Conservation (phyloP, 2,797 vertebrate species). For the Macrochelys suwanniensis region DNA sequence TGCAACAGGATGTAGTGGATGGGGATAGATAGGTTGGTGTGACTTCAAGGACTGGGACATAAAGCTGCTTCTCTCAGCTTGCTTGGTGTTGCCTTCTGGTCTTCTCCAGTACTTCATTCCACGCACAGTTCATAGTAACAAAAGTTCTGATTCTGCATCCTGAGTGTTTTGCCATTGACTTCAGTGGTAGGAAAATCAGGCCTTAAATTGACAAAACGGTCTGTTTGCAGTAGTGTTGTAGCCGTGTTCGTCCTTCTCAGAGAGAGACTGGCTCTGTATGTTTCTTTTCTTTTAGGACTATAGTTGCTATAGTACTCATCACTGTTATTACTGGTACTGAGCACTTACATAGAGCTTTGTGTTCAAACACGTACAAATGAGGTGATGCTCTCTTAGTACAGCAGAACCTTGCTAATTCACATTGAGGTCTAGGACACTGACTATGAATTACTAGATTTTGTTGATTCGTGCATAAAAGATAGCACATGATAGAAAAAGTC, state of each 20-base stretch:
- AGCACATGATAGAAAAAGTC: neutral
- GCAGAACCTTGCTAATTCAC: neutral
- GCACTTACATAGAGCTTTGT: neutral
- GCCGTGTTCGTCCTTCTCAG: neutral
- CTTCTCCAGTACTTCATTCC: neutral
- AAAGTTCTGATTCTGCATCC: neutral
- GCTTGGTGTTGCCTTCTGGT: neutral
- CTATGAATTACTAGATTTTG: neutral
- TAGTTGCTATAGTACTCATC: neutral
- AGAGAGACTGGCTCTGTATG: neutral
- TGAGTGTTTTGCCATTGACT: neutral
- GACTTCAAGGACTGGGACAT: neutral
- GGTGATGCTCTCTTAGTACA: neutral
- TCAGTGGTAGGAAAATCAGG: neutral
- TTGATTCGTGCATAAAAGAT: neutral
- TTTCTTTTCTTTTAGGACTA: neutral
- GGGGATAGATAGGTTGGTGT: neutral
- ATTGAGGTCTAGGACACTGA: neutral
- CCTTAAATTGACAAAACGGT: neutral
- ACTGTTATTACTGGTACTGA: neutral
- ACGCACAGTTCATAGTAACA: neutral
- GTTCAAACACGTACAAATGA: neutral
- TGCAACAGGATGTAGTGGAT: neutral
- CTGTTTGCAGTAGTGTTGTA: neutral
- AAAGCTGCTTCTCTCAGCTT: neutral